Evolutionary conservation across 2,888 invertebrate species (phyloP).

Genomic region (Bhutanitis thaidina): DNA sequence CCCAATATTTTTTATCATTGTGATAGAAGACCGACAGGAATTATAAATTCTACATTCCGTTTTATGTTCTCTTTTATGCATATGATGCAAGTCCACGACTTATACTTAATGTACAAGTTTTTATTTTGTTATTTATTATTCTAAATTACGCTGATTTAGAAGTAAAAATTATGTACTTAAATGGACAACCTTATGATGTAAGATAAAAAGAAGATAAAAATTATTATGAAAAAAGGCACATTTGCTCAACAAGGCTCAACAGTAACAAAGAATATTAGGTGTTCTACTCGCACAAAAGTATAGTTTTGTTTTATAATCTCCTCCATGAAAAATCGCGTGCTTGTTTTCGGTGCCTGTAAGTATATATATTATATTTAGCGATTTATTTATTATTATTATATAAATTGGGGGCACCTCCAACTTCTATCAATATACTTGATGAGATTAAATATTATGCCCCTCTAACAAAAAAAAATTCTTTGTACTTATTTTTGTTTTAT

Average conservation of each 20-base stretch:
- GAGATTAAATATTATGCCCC: neutral
- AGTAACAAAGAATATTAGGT: constrained; percentile 44
- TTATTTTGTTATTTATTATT: constrained; percentile 46
- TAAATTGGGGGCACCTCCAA: constrained; percentile 10
- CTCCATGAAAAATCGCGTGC: constrained; percentile 46
- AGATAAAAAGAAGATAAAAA: constrained; percentile 30
- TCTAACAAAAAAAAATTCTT: neutral
- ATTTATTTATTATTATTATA: constrained; percentile 7
- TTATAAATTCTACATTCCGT: constrained; percentile 77
- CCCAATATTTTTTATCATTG: constrained; percentile 72
- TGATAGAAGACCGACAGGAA: constrained; percentile 73
- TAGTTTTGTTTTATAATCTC: constrained; percentile 34
- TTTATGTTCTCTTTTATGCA: constrained; percentile 65
- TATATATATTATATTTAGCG: constrained; percentile 25
- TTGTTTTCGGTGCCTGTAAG: constrained; percentile 48
- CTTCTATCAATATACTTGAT: constrained; percentile 4
- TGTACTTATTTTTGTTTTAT: neutral
- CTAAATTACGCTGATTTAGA: constrained; percentile 40
- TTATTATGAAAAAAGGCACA: constrained; percentile 29
- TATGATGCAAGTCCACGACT: constrained; percentile 78
- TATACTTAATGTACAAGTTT: constrained; percentile 53
- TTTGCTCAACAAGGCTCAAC: constrained; percentile 69
- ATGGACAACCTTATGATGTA: constrained; percentile 36
- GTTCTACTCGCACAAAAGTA: constrained; percentile 65
- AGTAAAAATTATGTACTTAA: constrained; percentile 34